These are phyloP conservation scores for Pachyrhynchus sulphureomaculatus DNA, from an alignment of 1,140 invertebrate genomes.

Conservation along the genomic window DNA sequence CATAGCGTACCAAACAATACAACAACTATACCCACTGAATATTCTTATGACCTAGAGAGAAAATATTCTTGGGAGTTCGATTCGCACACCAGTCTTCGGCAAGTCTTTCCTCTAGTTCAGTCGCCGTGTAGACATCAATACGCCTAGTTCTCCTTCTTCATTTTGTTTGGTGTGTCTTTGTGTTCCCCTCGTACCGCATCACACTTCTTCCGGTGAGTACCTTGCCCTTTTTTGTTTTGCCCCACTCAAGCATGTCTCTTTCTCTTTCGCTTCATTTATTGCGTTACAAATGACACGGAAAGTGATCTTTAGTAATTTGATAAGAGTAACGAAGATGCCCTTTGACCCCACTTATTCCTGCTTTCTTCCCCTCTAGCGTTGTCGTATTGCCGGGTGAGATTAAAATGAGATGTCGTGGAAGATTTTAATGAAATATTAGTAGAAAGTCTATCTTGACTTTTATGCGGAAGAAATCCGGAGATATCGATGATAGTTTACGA, in stretches of 20 bases:
- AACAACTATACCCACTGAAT: conserved; percentile 35
- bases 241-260: not conserved
- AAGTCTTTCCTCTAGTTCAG: conserved; percentile 36
- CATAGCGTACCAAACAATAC: conserved; percentile 25
- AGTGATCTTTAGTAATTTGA: not conserved
- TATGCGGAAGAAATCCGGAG: conserved; percentile 26
- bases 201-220: conserved; percentile 35
- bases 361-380: not conserved
- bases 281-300: not conserved
- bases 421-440: not conserved
- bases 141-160: conserved; percentile 39
- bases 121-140: conserved; percentile 41
- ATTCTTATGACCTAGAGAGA: conserved; percentile 42
- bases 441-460: conserved; percentile 30
- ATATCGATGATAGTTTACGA: conserved; percentile 24
- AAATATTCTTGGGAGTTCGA: conserved; percentile 36
- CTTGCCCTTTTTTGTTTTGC: conserved; percentile 23
- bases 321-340: conserved; percentile 4
- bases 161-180: conserved; percentile 12
- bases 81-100: conserved; percentile 37
- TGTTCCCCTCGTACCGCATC: conserved; percentile 28
- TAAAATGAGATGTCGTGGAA: too few relatives aligned
- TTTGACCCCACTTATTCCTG: not conserved
- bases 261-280: not conserved
- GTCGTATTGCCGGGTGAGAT: not conserved